Base-by-base conservation (phyloP, 1,140 invertebrate genomes). In the Parasteatoda tepidariorum region DNA sequence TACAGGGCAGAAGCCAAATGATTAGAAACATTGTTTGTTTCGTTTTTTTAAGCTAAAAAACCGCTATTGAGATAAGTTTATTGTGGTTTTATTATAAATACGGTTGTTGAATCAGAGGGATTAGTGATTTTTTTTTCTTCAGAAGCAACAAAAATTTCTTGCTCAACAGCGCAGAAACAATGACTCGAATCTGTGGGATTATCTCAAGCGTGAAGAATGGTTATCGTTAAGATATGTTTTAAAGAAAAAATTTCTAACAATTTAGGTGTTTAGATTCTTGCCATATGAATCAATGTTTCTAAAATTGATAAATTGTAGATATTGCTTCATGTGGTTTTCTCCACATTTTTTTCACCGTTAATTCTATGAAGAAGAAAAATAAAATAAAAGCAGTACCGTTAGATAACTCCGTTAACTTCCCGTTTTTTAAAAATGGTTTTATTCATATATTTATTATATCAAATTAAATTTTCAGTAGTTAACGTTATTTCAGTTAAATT, bases 31-130 rank as follows among this genome's bases (percentile, higher is more conserved):
- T 73, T 73, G 9, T 18, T 48, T 48, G 9, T 48, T 48, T 4
- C 9, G 9, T 13, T 48, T 48, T 18, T 13, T 9, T 48, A 48
- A 4, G 4, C 1, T 13, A 48, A 48, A 48, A 48, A 4, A 48
- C 18, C 18, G 38, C 38, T 18, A 18, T 48, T 48, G 9, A 48
- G 54, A 57, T 73, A 38, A 41, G 4, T 30, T 9, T 22, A 68
- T 30, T 68, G 70, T 73, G 70, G 66, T 30, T 68, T 68, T 68
- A 68, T 34, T n/a, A n/a, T n/a, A n/a, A n/a, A 68, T 68, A 38
- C 38, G 66, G 38, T 68, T 68, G 28, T 64, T 64, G 11, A 11
- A 15, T 7, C 22, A 13, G 4, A 48, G 18, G 18, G 38, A 48
- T 9, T 2, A 18, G 4, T 13, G 38, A 48, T 13, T 18, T 48